Evolutionary conservation across 2,888 invertebrate genomes (phyloP).

Genomic region (Hoplodrina ambigua): DNA sequence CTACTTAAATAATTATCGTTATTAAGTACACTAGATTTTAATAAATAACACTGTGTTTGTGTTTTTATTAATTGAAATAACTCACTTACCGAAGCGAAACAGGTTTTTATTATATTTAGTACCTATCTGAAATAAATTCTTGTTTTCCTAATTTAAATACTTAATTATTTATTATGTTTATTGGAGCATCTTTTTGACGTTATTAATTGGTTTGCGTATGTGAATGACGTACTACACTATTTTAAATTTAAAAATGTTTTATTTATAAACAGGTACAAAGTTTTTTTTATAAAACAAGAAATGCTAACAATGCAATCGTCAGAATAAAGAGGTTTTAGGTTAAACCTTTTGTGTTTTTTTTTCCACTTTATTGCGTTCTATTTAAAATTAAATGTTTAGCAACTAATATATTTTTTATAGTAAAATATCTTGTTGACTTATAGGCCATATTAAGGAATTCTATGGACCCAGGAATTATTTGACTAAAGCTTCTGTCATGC

Average conservation of each 20-base stretch:
- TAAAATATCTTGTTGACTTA: too few species aligned
- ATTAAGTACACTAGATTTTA: too few species aligned
- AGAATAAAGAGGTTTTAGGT: too few species aligned
- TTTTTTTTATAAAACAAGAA: too few species aligned
- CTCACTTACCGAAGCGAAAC: neutral
- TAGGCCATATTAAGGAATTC: too few species aligned
- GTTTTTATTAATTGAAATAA: neutral
- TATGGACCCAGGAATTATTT: too few species aligned
- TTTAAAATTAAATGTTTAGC: too few species aligned
- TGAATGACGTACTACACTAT: neutral
- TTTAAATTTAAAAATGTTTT: neutral
- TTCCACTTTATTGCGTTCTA: too few species aligned
- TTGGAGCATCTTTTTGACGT: neutral
- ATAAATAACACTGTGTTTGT: neutral
- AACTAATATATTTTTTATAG: too few species aligned
- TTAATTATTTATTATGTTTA: neutral
- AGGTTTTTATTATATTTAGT: neutral
- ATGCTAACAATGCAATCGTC: neutral
- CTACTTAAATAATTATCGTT: too few species aligned
- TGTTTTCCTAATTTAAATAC: slow-evolving; percentile 6
- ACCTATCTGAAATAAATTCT: neutral
- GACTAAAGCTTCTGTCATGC: too few species aligned
- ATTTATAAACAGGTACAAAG: neutral
- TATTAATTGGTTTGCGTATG: neutral
- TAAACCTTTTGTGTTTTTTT: too few species aligned